Evolutionary conservation across 1,140 invertebrate species (phyloP).

Genomic region (Cherax quadricarinatus): DNA sequence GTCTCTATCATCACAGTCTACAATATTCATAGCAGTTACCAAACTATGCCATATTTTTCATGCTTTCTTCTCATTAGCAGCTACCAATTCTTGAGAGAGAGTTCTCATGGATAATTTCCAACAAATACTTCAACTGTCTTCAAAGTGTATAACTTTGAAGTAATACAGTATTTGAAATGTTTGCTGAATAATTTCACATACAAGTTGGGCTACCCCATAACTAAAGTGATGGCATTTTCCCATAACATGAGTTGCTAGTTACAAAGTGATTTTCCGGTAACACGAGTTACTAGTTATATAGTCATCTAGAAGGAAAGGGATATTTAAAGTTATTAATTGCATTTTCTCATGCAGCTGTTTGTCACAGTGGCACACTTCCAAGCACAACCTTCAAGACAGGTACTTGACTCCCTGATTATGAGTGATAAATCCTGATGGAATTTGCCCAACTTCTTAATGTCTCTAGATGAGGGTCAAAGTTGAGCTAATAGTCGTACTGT

Average conservation of each 20-base stretch:
- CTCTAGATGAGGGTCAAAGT: neutral
- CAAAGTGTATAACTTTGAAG: too few relatives aligned
- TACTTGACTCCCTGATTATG: constrained; percentile 49
- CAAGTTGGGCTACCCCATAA: too few relatives aligned
- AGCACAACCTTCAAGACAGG: constrained; percentile 32
- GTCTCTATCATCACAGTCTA: too few relatives aligned
- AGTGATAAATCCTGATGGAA: constrained; percentile 22
- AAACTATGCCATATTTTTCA: too few relatives aligned
- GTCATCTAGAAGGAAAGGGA: neutral
- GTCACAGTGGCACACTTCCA: constrained; percentile 4
- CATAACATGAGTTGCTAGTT: neutral
- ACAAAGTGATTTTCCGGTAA: neutral
- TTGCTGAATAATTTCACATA: too few relatives aligned
- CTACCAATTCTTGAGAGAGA: too few relatives aligned
- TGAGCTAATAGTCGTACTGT: neutral
- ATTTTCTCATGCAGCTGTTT: neutral
- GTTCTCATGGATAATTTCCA: too few relatives aligned
- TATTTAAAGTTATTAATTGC: neutral
- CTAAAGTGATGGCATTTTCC: too few relatives aligned
- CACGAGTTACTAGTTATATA: neutral
- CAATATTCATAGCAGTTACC: too few relatives aligned
- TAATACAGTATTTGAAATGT: too few relatives aligned
- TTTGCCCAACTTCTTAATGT: neutral
- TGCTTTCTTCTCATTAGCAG: too few relatives aligned
- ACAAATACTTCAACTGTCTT: too few relatives aligned